Evolutionary conservation across 2,888 invertebrate genomes (phyloP), one percentile per base, ranked within the genome.

Genomic region (Aromia moschata): DNA sequence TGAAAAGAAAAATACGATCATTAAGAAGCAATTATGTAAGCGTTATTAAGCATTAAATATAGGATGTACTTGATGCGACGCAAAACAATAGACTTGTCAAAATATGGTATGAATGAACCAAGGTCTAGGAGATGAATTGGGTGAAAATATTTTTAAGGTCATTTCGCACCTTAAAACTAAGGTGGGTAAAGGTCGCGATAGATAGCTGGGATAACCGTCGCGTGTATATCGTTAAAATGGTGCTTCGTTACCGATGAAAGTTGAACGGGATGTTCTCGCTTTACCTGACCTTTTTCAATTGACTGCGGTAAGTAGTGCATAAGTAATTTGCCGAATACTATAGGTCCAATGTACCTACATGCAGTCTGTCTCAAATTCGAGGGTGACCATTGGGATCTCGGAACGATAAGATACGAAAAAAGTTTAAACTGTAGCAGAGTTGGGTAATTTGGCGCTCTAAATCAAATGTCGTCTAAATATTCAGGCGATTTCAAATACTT

Each of bases 101-200:
- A 25, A 25, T 25, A 25, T 25, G 25, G 25, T 25, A 25, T 25
- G 25, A 25, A 47, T 33, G 45, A 47, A 1, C 16, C 47, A 47
- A 47, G 47, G 47, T 47, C 47, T 47, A 47, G 47, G 47, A 47
- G 47, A 47, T 36, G 47, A 37, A 36, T 47, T 36, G 36, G 37
- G 7, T 18, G 17, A 37, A 36, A 47, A 16, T 47, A 47, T 47
- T 47, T n/a, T 47, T 47, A 47, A 47, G 47, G 47, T 18, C 47
- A 18, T n/a, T 12, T 47, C 47, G 18, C 47, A 36, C 47, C 47
- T 47, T 18, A 9, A n/a, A 47, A 20, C 12, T 36, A 36, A 47
- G 47, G 47, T 47, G 37, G 47, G 47, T 46, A 33, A 16, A 33
- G 33, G 25, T 25, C 25, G 11, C 12, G 17, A 20, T 43, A 18